Evolutionary conservation across 2,888 invertebrate genomes (phyloP), one percentile per base, ranked within the genome.

Genomic region (Callimorpha dominula): DNA sequence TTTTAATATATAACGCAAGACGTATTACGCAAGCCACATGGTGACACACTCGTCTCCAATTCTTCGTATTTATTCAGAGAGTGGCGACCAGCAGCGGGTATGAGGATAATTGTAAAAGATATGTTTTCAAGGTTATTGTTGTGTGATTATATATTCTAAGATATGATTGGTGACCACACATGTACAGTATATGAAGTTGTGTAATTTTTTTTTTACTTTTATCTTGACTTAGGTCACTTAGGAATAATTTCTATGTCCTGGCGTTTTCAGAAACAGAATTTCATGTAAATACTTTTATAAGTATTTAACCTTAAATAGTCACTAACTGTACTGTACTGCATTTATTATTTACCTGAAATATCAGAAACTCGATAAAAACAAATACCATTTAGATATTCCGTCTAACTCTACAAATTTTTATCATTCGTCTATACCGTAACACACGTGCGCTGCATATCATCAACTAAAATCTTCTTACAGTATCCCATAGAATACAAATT

Each of bases 31-130:
- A 46, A 4, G 9, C 43, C 68, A 60, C 8, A 52, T 65, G 17
- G 65, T 75, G 77, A 64, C 82, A 74, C 9, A 77, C 68, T 73
- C 77, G 31, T 68, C 43, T 72, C 12, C 2, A 54, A 63, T 60
- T 64, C n/a, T 68, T 20, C 15, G 54, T 52, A 12, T 60, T 60
- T 12, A 0, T 57, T 20, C 5, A 6, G 6, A 60, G 20, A 20
- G 6, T 20, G 31, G 20, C 3, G 57, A 57, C 8, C n/a, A 57
- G 4, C 43, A 31, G 31, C 31, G 31, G 2, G 31, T 31, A 31
- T 31, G 31, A 31, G 31, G 31, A 31, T 31, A 31, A 31, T 31
- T 31, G 31, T 31, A 31, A 31, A 31, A 31, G 31, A 31, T 31
- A 31, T 31, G 31, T 31, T 31, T 31, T 31, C 31, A 31, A 31